Evolutionary conservation across 2,113 vertebrate genomes (phyloP).

Genomic region (Mellivora capensis): DNA sequence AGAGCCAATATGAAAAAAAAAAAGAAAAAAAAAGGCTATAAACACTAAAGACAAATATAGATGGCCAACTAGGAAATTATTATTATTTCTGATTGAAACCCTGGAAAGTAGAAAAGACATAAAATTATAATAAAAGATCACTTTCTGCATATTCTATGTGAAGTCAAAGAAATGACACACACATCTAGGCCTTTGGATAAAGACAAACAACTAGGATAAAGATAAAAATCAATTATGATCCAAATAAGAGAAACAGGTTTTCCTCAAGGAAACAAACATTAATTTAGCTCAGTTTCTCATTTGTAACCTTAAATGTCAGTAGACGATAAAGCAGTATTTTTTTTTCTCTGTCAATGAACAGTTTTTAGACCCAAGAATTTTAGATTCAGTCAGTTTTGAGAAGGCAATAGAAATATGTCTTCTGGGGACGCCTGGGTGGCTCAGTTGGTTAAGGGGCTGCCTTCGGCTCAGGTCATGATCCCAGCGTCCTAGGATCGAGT

Average conservation of each 20-base stretch:
- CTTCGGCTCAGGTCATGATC: too few species aligned
- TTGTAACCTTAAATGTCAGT: constrained; percentile 56
- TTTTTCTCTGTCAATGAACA: neutral
- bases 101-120: neutral
- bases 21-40: neutral
- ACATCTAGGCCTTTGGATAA: constrained; percentile 47
- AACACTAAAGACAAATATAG: neutral
- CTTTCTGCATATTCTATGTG: neutral
- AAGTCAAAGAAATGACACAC: neutral
- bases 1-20: neutral
- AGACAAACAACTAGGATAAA: constrained; percentile 54
- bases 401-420: neutral
- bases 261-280: constrained; percentile 50
- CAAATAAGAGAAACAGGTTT: constrained; percentile 56
- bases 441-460: too few species aligned
- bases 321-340: neutral
- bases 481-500: too few species aligned
- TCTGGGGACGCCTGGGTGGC: too few species aligned
- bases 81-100: neutral
- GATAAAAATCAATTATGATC: constrained; percentile 55
- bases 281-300: constrained; percentile 52
- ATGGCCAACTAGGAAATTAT: neutral
- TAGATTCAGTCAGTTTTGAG: neutral
- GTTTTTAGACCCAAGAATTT: constrained; percentile 25
- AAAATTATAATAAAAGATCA: neutral